Evolutionary conservation across 2,888 invertebrate genomes (phyloP).

Genomic region (Eupithecia dodoneata): DNA sequence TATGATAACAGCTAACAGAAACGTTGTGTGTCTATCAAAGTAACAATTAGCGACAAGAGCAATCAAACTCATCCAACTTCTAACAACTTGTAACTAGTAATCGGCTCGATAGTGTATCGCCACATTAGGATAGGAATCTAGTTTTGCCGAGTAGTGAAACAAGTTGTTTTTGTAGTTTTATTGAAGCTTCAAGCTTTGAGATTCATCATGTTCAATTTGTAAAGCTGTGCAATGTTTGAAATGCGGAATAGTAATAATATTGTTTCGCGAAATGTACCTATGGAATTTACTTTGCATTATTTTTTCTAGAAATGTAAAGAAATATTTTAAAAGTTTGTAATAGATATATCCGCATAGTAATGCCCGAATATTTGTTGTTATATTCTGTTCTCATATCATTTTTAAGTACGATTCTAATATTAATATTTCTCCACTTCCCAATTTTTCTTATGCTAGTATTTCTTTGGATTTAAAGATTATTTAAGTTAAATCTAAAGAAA

Average conservation of each 20-base stretch:
- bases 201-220: background rate
- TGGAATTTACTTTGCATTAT: background rate
- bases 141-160: constrained; percentile 12
- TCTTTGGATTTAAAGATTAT: no score
- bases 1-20: constrained; percentile 16
- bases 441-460: background rate
- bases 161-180: constrained; percentile 5
- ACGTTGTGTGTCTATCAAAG: constrained; percentile 16
- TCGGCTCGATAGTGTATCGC: constrained; percentile 17
- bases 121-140: constrained; percentile 7
- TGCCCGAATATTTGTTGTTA: background rate
- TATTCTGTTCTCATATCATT: background rate
- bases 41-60: constrained; percentile 12
- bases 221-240: background rate
- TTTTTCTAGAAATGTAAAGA: background rate
- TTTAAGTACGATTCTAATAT: background rate
- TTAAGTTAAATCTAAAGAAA: background rate
- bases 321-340: background rate
- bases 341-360: constrained; percentile 1
- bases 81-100: constrained; percentile 13
- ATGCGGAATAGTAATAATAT: background rate
- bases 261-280: background rate
- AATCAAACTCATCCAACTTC: constrained; percentile 10
- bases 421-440: background rate
- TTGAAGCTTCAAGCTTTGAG: background rate